Conservation (phyloP, 2,797 vertebrate genomes). For the Oryzias sinensis region DNA sequence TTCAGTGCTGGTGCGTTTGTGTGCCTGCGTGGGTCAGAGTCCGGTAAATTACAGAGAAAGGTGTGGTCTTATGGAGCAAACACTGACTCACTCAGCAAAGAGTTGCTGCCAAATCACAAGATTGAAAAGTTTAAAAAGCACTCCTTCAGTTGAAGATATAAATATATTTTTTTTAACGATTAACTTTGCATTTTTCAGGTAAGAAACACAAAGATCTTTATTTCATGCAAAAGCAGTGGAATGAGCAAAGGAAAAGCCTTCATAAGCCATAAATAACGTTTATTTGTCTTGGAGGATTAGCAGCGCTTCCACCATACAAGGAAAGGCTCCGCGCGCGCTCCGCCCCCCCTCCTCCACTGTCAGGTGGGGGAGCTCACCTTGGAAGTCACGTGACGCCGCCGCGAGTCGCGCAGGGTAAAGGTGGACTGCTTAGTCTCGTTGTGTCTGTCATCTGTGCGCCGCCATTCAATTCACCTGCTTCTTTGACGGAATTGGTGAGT, state of each 20-base stretch:
- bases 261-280: no score
- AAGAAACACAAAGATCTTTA: no score
- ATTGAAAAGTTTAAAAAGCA: neutral
- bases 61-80: slow-evolving; percentile 63
- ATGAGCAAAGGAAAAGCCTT: no score
- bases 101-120: neutral
- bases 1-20: neutral
- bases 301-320: slow-evolving; percentile 44
- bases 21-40: slow-evolving; percentile 67
- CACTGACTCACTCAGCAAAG: slow-evolving; percentile 38
- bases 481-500: slow-evolving; percentile 4
- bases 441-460: slow-evolving; percentile 38
- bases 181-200: no score
- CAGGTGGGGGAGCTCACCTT: slow-evolving; percentile 60
- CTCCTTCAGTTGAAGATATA: no score
- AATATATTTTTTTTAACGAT: no score
- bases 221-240: no score
- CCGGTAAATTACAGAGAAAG: slow-evolving; percentile 47
- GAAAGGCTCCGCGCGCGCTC: slow-evolving; percentile 11
- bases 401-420: slow-evolving; percentile 78
- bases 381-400: slow-evolving; percentile 80
- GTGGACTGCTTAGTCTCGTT: slow-evolving; percentile 68
- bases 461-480: slow-evolving; percentile 12
- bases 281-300: neutral
- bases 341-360: slow-evolving; percentile 10